Base-by-base conservation (phyloP, 2,888 invertebrate genomes). In the Neoascia interrupta region DNA sequence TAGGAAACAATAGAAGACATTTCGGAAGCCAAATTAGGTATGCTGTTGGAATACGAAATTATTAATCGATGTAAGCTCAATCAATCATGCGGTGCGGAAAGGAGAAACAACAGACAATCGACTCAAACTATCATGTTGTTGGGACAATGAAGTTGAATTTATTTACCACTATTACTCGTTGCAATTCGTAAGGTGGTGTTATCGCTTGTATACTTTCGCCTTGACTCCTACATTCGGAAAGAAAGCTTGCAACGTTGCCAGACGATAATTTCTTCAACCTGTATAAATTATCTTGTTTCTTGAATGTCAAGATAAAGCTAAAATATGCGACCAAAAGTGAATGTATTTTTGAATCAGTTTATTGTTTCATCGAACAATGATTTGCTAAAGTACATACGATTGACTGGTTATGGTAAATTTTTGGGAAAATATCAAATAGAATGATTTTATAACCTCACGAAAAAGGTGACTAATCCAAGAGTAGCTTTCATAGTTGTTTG, bases 41-140 rank as follows among this genome's bases (percentile, higher is more conserved):
- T 72, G 64, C 64, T 47, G 19, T 45, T 28, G 18, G 76, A 76
- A 76, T 76, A 47, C 53, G 16, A 28, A 72, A 64, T 47, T 28
- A 37, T 47, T 19, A 13, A 56, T 56, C 28, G 41, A 18, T 28
- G 18, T 13, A 11, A 11, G 10, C 15, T 13, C 34, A 6, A 49
- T 5, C 5, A 13, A 5, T 11, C 36, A 47, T 5, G 13, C 5
- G 15, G 23, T 3, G 19, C 8, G 26, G 23, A 8, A 26, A 16
- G n/a, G n/a, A n/a, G n/a, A n/a, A n/a, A n/a, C n/a, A n/a, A n/a
- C n/a, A n/a, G n/a, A n/a, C n/a, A n/a, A n/a, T n/a, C n/a, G n/a
- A n/a, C n/a, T n/a, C n/a, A n/a, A n/a, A 47, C 18, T 21, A 43
- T 43, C 41, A 49, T 31, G 31, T 31, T 49, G 47, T 18, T 49